phyloP scores from a whole-genome alignment of 2,797 vertebrate genomes.

The Anabacerthia variegaticeps region DNA sequence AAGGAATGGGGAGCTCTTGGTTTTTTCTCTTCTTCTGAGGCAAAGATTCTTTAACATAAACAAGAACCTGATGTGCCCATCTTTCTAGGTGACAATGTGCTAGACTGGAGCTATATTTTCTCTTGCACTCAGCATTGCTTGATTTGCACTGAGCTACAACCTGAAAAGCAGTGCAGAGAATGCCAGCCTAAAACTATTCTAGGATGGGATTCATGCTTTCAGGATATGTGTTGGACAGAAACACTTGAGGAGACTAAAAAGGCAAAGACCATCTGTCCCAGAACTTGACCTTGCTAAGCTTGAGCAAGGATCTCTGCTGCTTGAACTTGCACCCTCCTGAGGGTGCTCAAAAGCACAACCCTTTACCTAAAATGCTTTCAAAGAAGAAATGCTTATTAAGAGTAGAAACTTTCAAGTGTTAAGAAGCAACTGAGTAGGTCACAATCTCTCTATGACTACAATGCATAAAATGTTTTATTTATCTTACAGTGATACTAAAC shows the following conservation, averaged over 20 bases:
- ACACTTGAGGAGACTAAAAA: background rate
- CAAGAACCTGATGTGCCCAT: background rate
- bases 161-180: background rate
- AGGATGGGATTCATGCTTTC: background rate
- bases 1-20: background rate
- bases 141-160: background rate
- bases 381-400: background rate
- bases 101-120: background rate
- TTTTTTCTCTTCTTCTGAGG: background rate
- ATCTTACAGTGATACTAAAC: background rate
- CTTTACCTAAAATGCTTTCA: background rate
- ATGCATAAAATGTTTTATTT: background rate
- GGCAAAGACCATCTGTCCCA: background rate
- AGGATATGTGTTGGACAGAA: background rate
- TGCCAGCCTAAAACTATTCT: background rate
- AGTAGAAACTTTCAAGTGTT: background rate
- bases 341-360: background rate
- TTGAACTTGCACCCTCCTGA: background rate
- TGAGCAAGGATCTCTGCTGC: background rate
- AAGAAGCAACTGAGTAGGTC: background rate
- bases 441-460: background rate
- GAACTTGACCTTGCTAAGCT: background rate
- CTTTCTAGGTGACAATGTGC: background rate
- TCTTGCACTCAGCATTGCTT: background rate
- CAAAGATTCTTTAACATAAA: background rate